A percentile compares a stretch with the other conserved stretches of the same genome.
These are phyloP conservation scores for Sebastes paucispinis DNA, from an alignment of 2,797 vertebrate species.

Conservation along the genomic window DNA sequence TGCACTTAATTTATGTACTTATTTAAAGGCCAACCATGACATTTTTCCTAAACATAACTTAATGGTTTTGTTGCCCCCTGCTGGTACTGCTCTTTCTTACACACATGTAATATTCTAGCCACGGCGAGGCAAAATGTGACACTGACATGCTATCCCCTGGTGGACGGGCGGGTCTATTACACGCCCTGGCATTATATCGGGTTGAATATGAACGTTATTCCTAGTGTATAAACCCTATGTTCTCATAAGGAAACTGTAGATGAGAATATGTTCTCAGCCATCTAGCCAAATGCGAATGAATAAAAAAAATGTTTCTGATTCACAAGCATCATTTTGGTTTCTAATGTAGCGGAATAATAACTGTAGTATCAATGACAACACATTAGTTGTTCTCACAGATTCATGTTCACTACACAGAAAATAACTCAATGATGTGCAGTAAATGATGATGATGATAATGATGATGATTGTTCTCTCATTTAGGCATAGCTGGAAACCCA, in stretches of 20 bases:
- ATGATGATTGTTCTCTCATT: conserved; percentile 42
- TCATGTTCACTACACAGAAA: conserved; percentile 10
- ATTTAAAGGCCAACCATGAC: too few species aligned
- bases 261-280: neutral
- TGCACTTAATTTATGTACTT: too few species aligned
- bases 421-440: neutral
- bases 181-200: too few species aligned
- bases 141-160: too few species aligned
- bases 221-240: neutral
- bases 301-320: neutral
- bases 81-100: too few species aligned
- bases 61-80: too few species aligned
- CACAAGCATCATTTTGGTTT: conserved; percentile 7
- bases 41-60: too few species aligned
- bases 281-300: neutral
- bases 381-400: conserved; percentile 10
- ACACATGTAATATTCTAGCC: too few species aligned
- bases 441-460: neutral
- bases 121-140: too few species aligned
- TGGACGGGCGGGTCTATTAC: too few species aligned
- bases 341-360: neutral
- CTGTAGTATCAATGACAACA: neutral
- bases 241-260: neutral
- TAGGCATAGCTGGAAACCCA: conserved; percentile 95
- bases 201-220: neutral